phyloP scores from a whole-genome alignment of 2,797 vertebrate genomes.

The Acrossocheilus wenchowensis region DNA sequence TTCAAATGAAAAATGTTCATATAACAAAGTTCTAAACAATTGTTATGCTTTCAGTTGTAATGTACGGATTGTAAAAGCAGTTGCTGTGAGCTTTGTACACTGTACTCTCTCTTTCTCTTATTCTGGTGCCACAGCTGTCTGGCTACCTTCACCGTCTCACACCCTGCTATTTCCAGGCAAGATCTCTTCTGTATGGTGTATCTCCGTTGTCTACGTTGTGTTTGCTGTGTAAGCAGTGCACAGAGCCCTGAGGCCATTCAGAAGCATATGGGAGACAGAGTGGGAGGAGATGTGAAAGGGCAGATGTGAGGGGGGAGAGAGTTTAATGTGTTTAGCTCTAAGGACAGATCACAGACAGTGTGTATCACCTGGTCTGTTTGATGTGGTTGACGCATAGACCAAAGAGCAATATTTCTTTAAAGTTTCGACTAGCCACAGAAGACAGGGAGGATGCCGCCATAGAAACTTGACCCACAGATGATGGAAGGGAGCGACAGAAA shows the following conservation, averaged over 20 bases:
- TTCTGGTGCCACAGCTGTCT: constrained; percentile 33
- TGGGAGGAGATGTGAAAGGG: constrained; percentile 38
- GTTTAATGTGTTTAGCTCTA: constrained; percentile 22
- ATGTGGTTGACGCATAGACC: constrained; percentile 38
- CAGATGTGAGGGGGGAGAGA: constrained; percentile 23
- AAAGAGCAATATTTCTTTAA: constrained; percentile 26
- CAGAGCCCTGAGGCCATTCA: constrained; percentile 22
- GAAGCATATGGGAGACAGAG: not conserved
- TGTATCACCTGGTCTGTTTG: constrained; percentile 40
- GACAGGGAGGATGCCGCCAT: not conserved
- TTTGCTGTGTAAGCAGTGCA: constrained; percentile 32
- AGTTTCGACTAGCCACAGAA: constrained; percentile 16
- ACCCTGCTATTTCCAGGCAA: not conserved
- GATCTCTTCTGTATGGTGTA: not conserved
- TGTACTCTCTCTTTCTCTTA: not conserved
- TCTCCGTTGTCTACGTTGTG: constrained; percentile 7
- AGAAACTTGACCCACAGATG: not conserved
- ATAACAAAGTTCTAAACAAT: not conserved
- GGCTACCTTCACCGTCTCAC: not conserved
- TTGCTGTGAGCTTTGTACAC: constrained; percentile 4
- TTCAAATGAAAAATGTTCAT: not conserved
- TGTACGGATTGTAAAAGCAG: not conserved
- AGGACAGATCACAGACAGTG: constrained; percentile 7
- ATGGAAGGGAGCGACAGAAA: not conserved
- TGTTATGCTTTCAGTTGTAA: not conserved